A percentile compares a stretch with the other conserved stretches of the same genome.
phyloP scores from a whole-genome alignment of 2,113 vertebrate genomes.

The Heterotilapia buettikoferi region DNA sequence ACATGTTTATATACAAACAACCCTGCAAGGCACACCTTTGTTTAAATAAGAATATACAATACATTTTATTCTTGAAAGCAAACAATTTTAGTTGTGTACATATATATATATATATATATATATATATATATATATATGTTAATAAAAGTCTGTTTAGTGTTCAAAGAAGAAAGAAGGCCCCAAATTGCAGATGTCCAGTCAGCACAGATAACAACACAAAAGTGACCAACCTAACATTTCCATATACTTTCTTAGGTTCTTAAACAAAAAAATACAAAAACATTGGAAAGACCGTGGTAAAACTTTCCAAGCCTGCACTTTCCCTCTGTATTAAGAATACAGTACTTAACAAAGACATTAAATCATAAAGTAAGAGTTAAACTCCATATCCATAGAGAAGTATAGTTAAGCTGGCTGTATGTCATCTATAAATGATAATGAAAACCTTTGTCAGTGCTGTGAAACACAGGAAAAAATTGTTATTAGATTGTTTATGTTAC shows the following conservation, averaged over 20 bases:
- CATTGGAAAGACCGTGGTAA: neutral
- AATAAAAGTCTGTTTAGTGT: constrained; percentile 59
- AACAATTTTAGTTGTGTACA: constrained; percentile 56
- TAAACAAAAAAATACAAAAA: neutral
- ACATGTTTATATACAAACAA: constrained; percentile 80
- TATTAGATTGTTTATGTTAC: neutral
- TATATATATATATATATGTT: neutral
- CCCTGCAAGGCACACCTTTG: constrained; percentile 76
- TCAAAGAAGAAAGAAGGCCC: constrained; percentile 44
- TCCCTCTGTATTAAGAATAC: neutral
- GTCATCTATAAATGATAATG: neutral
- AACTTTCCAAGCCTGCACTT: neutral
- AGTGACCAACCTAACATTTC: neutral
- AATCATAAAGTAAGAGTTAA: neutral
- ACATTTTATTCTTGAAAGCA: constrained; percentile 57
- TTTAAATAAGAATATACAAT: constrained; percentile 80
- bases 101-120: neutral
- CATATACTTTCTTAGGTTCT: neutral
- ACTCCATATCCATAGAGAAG: neutral
- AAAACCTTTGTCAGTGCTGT: neutral
- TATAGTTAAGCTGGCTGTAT: neutral
- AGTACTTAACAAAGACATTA: neutral
- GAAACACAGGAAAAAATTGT: neutral
- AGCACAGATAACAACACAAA: constrained; percentile 4
- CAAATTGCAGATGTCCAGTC: constrained; percentile 11